phyloP scores from a whole-genome alignment of 2,888 invertebrate species.

The Tigriopus californicus region DNA sequence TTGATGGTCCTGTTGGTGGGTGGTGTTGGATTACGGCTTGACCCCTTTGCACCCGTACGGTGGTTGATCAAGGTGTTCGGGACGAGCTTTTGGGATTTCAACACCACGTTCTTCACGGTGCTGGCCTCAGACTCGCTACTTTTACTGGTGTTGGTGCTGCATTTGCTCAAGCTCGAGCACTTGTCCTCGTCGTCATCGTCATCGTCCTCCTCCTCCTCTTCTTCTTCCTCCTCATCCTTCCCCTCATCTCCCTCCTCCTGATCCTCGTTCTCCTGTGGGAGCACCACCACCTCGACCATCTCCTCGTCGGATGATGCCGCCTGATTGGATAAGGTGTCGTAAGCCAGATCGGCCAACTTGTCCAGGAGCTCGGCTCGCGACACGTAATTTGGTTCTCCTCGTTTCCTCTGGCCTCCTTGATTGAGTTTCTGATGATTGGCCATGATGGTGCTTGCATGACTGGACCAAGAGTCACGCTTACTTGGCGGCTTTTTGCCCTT shows the following conservation, averaged over 20 bases:
- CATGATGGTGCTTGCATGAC: not conserved
- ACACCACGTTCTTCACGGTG: not conserved
- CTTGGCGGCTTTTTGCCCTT: not conserved
- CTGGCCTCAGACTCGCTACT: not conserved
- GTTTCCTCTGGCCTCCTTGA: not conserved
- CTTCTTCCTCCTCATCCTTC: not conserved
- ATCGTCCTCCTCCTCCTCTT: not conserved
- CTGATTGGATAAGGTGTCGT: too few relatives aligned
- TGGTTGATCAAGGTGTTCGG: too few relatives aligned
- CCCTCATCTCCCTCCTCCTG: not conserved
- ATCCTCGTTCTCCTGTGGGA: not conserved
- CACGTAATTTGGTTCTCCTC: constrained; percentile 18
- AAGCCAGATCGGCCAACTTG: constrained; percentile 17
- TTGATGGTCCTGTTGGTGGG: too few relatives aligned
- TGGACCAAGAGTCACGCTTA: constrained; percentile 6
- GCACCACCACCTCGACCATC: not conserved
- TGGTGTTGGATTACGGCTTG: too few relatives aligned
- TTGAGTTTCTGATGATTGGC: not conserved
- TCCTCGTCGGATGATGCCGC: not conserved
- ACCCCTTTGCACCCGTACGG: too few relatives aligned
- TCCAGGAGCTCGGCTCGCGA: constrained; percentile 18
- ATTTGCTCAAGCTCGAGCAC: too few relatives aligned
- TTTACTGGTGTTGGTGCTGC: too few relatives aligned
- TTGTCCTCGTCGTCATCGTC: not conserved
- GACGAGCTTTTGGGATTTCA: not conserved